Percentiles rank a stretch among this genome's conserved stretches.
Evolutionary conservation across 2,888 invertebrate species (phyloP).

Genomic region (Nymphalis polychloros): DNA sequence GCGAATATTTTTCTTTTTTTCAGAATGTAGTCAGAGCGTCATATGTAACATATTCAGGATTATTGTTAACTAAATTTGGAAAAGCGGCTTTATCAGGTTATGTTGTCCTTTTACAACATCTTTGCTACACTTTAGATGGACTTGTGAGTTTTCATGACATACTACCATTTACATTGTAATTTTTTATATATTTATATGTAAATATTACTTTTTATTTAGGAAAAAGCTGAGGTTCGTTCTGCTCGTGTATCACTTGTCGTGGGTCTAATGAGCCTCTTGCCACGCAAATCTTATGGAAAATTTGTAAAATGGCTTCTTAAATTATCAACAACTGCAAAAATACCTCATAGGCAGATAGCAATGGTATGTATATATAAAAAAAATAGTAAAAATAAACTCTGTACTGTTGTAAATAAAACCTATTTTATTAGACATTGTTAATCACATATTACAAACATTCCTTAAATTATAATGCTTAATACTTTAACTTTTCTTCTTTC

Average conservation of each 20-base stretch:
- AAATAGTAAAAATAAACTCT: background rate
- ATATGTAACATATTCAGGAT: constrained; percentile 70
- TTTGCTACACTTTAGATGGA: constrained; percentile 65
- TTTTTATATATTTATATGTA: background rate
- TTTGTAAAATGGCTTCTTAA: constrained; percentile 67
- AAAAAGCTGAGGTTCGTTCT: constrained; percentile 64
- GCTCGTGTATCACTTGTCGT: constrained; percentile 63
- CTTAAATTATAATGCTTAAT: too few species aligned
- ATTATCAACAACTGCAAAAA: constrained; percentile 61
- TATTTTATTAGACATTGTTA: too few species aligned
- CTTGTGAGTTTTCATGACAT: constrained; percentile 50
- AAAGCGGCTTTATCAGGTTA: constrained; percentile 62
- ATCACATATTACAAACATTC: too few species aligned
- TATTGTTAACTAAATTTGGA: constrained; percentile 63
- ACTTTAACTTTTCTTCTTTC: constrained; percentile 4
- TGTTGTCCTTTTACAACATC: constrained; percentile 63
- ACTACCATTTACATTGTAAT: background rate
- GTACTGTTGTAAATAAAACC: too few species aligned
- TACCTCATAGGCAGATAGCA: constrained; percentile 67
- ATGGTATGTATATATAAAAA: constrained; percentile 53
- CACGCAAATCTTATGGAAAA: constrained; percentile 56
- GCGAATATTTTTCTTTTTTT: constrained; percentile 37
- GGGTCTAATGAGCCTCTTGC: constrained; percentile 69
- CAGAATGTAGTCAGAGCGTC: constrained; percentile 67
- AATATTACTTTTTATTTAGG: constrained; percentile 48